Conservation (phyloP, 64 coral and sea anemone genomes). For the Porites australiensis region DNA sequence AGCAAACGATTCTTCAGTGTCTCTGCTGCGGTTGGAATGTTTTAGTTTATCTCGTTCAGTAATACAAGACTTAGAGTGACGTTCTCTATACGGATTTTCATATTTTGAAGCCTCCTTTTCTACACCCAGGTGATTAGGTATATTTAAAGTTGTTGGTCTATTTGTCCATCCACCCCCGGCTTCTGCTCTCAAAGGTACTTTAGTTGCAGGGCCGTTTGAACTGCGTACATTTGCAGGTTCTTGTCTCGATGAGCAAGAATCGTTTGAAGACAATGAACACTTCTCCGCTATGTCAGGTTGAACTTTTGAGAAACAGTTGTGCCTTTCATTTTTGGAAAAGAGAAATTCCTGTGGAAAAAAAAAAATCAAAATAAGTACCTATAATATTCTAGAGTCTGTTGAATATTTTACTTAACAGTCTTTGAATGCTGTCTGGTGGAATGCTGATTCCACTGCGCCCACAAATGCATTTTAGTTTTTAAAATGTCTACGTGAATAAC, state of each 20-base stretch:
- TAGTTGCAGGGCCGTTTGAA: neutral
- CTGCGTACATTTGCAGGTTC: neutral
- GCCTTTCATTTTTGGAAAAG: neutral
- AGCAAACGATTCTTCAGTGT: neutral
- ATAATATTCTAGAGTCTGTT: neutral
- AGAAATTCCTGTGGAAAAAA: neutral
- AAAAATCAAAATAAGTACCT: neutral
- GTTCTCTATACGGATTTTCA: neutral
- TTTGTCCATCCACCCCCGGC: neutral
- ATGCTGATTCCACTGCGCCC: too few relatives aligned
- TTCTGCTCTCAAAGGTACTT: neutral
- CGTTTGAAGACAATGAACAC: neutral
- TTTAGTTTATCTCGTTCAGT: neutral
- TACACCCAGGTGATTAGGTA: neutral
- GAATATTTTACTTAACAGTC: too few relatives aligned
- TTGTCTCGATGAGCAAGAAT: neutral
- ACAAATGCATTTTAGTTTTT: too few relatives aligned
- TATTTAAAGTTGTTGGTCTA: conserved; percentile 25
- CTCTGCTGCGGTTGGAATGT: neutral
- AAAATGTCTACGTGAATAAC: too few relatives aligned
- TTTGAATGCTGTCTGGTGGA: too few relatives aligned
- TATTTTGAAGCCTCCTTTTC: neutral
- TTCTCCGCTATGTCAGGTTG: neutral
- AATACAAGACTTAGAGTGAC: neutral
- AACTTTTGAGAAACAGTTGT: neutral